Percentiles rank a stretch among this genome's conserved stretches.
phyloP scores from a whole-genome alignment of 1,140 invertebrate genomes.

The Apis dorsata region DNA sequence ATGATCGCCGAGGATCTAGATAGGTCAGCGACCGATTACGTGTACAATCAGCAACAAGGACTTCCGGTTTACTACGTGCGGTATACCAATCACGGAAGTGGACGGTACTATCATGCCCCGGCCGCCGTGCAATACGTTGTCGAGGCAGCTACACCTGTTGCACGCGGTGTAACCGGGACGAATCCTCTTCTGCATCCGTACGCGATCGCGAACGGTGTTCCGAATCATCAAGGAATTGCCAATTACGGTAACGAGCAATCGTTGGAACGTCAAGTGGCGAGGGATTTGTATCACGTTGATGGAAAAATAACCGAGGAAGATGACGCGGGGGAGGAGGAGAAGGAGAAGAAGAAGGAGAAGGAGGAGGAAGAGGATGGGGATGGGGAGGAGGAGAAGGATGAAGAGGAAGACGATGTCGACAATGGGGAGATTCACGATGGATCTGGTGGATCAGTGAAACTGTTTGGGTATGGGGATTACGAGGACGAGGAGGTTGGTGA shows the following conservation, averaged over 20 bases:
- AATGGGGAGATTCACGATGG: slow-evolving; percentile 8
- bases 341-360: too few species aligned
- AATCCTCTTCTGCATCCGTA: slow-evolving; percentile 43
- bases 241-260: slow-evolving; percentile 43
- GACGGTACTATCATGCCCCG: slow-evolving; percentile 63
- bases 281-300: slow-evolving; percentile 48
- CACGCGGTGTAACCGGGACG: slow-evolving; percentile 48
- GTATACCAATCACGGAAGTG: slow-evolving; percentile 74
- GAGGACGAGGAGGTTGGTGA: background rate
- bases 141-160: slow-evolving; percentile 65
- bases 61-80: slow-evolving; percentile 72
- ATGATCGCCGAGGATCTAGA: slow-evolving; percentile 73
- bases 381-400: background rate
- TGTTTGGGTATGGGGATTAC: background rate
- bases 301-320: background rate
- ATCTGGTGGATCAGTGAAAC: background rate
- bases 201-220: slow-evolving; percentile 16
- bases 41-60: slow-evolving; percentile 71
- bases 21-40: slow-evolving; percentile 71
- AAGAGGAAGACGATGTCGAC: background rate
- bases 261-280: slow-evolving; percentile 8
- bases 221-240: slow-evolving; percentile 32
- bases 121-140: slow-evolving; percentile 65
- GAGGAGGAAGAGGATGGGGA: background rate
- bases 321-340: background rate